These are phyloP conservation scores for Burhinus bistriatus DNA, from an alignment of 2,113 vertebrate genomes.

Conservation along the genomic window DNA sequence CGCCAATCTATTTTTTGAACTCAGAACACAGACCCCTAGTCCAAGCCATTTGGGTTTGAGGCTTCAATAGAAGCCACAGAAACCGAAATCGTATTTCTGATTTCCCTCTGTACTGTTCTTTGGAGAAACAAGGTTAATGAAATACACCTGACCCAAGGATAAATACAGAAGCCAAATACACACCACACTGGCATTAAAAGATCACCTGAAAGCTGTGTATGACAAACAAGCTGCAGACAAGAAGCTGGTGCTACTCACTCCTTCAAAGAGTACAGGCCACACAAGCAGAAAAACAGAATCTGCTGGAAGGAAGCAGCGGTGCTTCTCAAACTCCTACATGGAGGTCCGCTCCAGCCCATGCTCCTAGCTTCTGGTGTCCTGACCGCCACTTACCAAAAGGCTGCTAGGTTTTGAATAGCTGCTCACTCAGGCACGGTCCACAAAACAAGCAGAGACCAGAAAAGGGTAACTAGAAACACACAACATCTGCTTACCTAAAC, in stretches of 20 bases:
- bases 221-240: neutral
- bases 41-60: neutral
- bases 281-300: neutral
- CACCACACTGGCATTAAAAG: neutral
- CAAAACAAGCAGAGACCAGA: neutral
- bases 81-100: neutral
- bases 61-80: neutral
- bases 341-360: neutral
- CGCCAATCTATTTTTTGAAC: neutral
- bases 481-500: constrained; percentile 84
- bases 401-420: neutral
- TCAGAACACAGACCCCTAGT: neutral
- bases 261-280: neutral
- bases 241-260: neutral
- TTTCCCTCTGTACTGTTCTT: neutral
- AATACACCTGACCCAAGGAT: neutral
- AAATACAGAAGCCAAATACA: neutral
- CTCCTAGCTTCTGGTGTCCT: neutral
- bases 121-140: neutral
- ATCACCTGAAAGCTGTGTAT: neutral
- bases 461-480: neutral
- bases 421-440: neutral
- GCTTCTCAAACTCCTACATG: neutral
- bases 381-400: neutral
- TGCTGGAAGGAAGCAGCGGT: neutral